Base-by-base conservation (phyloP, 2,888 invertebrate genomes). In the Palloptera scutellata region DNA sequence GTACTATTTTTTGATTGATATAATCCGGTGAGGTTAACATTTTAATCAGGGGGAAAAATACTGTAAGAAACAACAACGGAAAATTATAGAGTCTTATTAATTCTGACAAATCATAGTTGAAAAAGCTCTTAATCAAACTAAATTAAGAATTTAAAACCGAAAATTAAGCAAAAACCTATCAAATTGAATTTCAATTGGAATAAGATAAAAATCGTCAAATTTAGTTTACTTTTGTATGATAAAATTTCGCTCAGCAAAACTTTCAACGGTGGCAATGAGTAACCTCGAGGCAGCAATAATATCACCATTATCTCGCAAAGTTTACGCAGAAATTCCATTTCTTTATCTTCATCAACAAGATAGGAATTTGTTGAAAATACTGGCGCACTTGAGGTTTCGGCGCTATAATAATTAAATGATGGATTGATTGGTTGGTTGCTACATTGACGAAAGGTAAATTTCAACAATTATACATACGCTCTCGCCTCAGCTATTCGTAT, bases 11-110 rank as follows among this genome's bases (percentile, higher is more conserved):
- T 81, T 92, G 92, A 84, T 96, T 96, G 76, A 96, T 93, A 81
- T 94, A 95, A 86, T 96, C 95, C 8, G 96, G 95, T 81, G 96
- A 94, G 9, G 95, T 95, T 54, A 96, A 84, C 78, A 92, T 87
- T 79, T 96, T 92, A 77, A 96, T 91, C 68, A 92, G 89, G 63
- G 94, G 94, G 82, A 92, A 92, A 68, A 96, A 86, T 71, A 85
- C 84, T 85, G 40, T 1, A 73, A 71, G 20, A 51, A 6, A 68
- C n/a, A n/a, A n/a, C n/a, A n/a, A n/a, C n/a, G n/a, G n/a, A 10
- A 20, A 60, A 10, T 8, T 43, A 3, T 4, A 10, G 41, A n/a
- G 13, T 43, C 3, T 10, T 51, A 43, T 30, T 43, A 12, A 53
- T 1, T 19, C 1, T n/a, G n/a, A n/a, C n/a, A n/a, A n/a, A n/a